These are phyloP conservation scores for Acromyrmex echinatior DNA, from an alignment of 1,140 invertebrate species.

Conservation along the genomic window DNA sequence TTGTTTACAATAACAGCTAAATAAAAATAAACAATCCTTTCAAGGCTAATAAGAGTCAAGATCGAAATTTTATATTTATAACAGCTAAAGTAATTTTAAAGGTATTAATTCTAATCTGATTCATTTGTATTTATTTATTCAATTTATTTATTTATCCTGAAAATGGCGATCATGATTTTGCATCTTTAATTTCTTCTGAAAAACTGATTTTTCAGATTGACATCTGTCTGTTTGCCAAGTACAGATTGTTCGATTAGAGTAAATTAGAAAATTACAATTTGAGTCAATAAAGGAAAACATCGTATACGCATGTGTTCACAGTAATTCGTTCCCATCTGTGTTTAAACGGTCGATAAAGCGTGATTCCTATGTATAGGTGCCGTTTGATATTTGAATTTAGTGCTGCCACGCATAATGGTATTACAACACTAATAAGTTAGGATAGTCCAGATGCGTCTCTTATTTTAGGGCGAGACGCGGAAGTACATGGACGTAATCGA, in stretches of 20 bases:
- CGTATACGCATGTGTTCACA: background rate
- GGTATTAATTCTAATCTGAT: background rate
- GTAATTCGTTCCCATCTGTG: background rate
- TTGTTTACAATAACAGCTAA: background rate
- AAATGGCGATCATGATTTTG: background rate
- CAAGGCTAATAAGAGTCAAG: no score
- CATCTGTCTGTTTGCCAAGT: background rate
- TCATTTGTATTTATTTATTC: background rate
- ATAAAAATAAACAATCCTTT: no score
- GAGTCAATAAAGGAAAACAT: constrained; percentile 17
- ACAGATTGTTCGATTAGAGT: background rate
- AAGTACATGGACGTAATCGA: background rate
- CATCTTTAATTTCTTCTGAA: background rate
- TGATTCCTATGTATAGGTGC: constrained; percentile 40
- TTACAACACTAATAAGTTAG: constrained; percentile 63
- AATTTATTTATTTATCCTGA: background rate
- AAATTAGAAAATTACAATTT: background rate
- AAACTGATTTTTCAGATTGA: background rate
- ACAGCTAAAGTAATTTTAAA: background rate
- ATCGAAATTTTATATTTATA: background rate
- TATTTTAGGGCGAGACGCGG: constrained; percentile 60
- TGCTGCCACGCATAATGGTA: constrained; percentile 67
- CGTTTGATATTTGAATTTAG: constrained; percentile 66
- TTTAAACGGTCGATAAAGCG: constrained; percentile 27
- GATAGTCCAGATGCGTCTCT: constrained; percentile 67